Base-by-base conservation (phyloP, 2,113 vertebrate species). In the Cebidichthys violaceus region DNA sequence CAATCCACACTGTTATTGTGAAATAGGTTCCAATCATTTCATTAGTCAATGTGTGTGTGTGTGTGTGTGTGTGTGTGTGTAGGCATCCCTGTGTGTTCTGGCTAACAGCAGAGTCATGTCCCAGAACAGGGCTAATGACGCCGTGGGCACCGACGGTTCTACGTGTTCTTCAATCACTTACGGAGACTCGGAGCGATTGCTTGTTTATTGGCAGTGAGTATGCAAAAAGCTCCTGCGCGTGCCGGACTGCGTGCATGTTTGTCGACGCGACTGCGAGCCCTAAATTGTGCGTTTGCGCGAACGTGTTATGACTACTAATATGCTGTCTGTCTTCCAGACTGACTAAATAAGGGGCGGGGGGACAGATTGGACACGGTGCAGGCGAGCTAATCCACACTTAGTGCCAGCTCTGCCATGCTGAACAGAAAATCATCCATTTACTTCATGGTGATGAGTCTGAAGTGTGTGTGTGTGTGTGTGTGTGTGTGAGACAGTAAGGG, bases 231-330 rank as follows among this genome's bases (percentile, higher is more conserved):
- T 33, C 15, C 59, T 33, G 74, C 57, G 67, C 57, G 68, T 80
- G 80, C 41, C 68, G 59, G 65, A 77, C 59, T n/a, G n/a, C n/a
- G n/a, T n/a, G n/a, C n/a, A n/a, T n/a, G 77, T 79, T 80, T 74
- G 68, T 59, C 33, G 55, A 59, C 75, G 79, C 39, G 43, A 67
- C 39, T 64, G 77, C n/a, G 70, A 79, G 80, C 47, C 69, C n/a
- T 92, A 80, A 80, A 89, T 88, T 89, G 86, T 77, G 80, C 50
- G 81, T 64, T 83, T 70, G 83, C 79, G 86, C 45, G 85, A 83
- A 93, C 77, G 92, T 93, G 94, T 82, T 77, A 86, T 66, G 92
- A 90, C 86, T 94, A 75, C 93, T 89, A 90, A 95, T 93, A 65
- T 61, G 81, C 70, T 86, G 88, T 82, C 92, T 90, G 89, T 92